Evolutionary conservation across 2,888 invertebrate genomes (phyloP).

Genomic region (Ectemnius continuus): DNA sequence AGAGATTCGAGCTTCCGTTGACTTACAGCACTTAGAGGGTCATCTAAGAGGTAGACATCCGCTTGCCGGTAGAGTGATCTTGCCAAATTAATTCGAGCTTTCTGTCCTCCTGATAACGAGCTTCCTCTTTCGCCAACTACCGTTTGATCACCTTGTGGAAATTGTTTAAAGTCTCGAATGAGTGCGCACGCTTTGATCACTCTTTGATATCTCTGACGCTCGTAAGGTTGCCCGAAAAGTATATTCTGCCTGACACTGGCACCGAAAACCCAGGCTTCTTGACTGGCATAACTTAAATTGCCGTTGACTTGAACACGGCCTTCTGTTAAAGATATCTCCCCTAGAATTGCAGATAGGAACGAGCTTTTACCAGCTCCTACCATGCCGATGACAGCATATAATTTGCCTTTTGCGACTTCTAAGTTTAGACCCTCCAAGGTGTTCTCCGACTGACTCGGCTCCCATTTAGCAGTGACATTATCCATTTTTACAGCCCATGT

Average conservation of each 20-base stretch:
- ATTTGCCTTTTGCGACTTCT: constrained; percentile 80
- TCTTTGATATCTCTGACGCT: constrained; percentile 80
- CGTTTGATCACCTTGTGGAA: constrained; percentile 85
- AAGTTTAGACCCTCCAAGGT: constrained; percentile 81
- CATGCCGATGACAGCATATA: constrained; percentile 86
- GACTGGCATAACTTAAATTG: constrained; percentile 86
- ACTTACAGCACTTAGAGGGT: constrained; percentile 86
- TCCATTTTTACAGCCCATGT: constrained; percentile 64
- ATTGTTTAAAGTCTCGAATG: constrained; percentile 80
- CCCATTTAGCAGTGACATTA: constrained; percentile 79
- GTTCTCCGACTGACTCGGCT: constrained; percentile 78
- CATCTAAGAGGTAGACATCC: constrained; percentile 89
- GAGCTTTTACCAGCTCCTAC: constrained; percentile 88
- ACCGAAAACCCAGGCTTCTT: constrained; percentile 92
- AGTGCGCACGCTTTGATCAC: constrained; percentile 77
- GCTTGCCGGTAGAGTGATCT: constrained; percentile 88
- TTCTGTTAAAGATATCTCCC: constrained; percentile 82
- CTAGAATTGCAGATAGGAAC: constrained; percentile 84
- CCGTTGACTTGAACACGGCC: constrained; percentile 85
- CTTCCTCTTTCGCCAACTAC: constrained; percentile 86
- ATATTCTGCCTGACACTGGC: constrained; percentile 91
- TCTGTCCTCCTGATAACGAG: constrained; percentile 86
- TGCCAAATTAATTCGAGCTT: constrained; percentile 88
- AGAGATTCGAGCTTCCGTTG: not conserved
- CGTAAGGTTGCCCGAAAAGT: constrained; percentile 86